Base-by-base conservation (phyloP, 2,113 vertebrate species). In the Protobothrops flavoviridis region DNA sequence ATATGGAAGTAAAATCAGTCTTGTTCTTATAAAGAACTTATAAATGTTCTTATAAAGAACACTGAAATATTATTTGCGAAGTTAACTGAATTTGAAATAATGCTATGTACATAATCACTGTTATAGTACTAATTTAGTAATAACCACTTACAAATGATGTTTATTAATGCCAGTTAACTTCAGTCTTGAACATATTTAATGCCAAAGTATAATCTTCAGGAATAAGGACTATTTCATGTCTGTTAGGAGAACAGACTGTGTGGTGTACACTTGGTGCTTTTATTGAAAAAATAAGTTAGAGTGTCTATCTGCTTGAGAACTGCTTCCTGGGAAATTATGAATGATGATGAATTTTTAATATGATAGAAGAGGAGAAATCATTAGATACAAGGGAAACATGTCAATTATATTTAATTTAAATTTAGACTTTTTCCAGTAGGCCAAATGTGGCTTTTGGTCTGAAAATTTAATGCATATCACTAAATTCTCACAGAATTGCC, bases 151-250 rank as follows among this genome's bases (percentile, higher is more conserved):
- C n/a, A 74, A n/a, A 12, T 33, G 10, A 10, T 12, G 11, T 59
- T 74, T 59, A 52, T 55, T 59, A 85, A 21, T 4, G 50, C 53
- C 24, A 17, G 52, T 88, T 29, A 10, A n/a, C 0, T 0, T 0
- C 48, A 1, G 20, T 3, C 24, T 0, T 0, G 29, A 56, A 87
- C 26, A 39, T 3, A 1, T 21, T 39, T 13, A 59, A 87, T 45
- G 69, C 59, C 4, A 61, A n/a, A 92, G 3, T 13, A 1, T 88
- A 43, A 39, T 29, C 59, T 88, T 12, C 9, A 26, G 48, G 56
- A 90, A 7, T 3, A 5, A 0, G 4, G 74, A 21, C 74, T 4
- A 43, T 81, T 81, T 81, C 20, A 21, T 81, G 33, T 39, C 7
- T 81, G 17, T 21, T 81, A 8, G 74, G 74, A 43, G 39, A 81